Evolutionary conservation across 2,113 vertebrate genomes (phyloP).

Genomic region (Microtus oregoni): DNA sequence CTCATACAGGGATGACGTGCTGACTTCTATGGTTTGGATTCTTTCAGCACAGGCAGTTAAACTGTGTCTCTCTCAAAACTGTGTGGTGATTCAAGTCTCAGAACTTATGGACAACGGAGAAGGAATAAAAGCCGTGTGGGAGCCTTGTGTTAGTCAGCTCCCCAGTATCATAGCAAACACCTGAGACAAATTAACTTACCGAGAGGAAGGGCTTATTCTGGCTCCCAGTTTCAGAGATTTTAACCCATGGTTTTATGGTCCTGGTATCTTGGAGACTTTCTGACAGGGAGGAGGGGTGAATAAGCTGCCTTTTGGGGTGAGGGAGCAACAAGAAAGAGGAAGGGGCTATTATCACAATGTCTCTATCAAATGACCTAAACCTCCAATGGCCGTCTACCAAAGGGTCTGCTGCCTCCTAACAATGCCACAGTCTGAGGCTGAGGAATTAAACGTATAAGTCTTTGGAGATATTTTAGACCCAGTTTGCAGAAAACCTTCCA

Average conservation of each 20-base stretch:
- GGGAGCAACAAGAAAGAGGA: not conserved
- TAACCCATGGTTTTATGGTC: no score
- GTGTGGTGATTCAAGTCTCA: not conserved
- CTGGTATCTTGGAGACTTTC: no score
- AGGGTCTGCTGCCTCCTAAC: not conserved
- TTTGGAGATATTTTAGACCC: not conserved
- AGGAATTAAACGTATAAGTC: not conserved
- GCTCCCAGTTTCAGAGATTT: not conserved
- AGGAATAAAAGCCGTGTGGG: not conserved
- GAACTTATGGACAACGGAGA: not conserved
- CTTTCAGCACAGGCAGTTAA: accelerated
- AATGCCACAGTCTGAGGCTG: no score
- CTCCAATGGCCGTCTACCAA: no score
- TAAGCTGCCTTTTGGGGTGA: not conserved
- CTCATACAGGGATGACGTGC: accelerated
- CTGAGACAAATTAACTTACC: not conserved
- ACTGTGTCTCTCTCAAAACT: accelerated
- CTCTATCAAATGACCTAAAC: no score
- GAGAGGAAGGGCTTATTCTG: not conserved
- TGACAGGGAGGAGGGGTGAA: not conserved
- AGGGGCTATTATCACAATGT: no score
- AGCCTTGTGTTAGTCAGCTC: not conserved
- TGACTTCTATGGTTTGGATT: not conserved
- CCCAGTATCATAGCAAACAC: not conserved
- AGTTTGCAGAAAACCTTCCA: not conserved